Evolutionary conservation across 2,113 vertebrate genomes (phyloP).

Genomic region (Notechis scutatus): DNA sequence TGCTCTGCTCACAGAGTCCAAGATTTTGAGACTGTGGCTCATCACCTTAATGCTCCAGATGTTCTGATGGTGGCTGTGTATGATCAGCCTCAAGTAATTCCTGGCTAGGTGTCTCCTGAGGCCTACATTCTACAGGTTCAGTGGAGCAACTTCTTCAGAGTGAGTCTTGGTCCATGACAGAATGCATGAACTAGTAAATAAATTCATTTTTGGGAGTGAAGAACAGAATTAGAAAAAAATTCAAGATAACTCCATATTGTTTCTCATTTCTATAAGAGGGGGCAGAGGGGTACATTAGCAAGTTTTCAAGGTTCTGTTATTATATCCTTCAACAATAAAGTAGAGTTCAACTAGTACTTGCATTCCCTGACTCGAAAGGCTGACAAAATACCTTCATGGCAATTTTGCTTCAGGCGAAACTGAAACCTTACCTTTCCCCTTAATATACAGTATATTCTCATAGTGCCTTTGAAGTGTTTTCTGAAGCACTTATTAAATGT

Average conservation of each 20-base stretch:
- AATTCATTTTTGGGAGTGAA: not conserved
- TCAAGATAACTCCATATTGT: not conserved
- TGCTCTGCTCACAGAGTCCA: not conserved
- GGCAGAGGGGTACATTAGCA: not conserved
- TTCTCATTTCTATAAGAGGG: not conserved
- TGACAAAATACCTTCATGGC: not conserved
- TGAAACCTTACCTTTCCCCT: not conserved
- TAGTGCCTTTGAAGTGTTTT: not conserved
- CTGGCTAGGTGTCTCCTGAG: not conserved
- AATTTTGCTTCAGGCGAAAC: not conserved
- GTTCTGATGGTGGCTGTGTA: not conserved
- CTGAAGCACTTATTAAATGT: not conserved
- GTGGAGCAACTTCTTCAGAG: not conserved
- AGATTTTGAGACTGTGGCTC: not conserved
- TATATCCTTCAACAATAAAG: not conserved
- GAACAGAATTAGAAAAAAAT: not conserved
- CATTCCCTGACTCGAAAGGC: not conserved
- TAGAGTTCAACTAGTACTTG: not conserved
- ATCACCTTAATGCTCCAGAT: not conserved
- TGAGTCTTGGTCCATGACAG: not conserved
- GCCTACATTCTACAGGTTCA: not conserved
- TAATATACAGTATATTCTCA: not conserved
- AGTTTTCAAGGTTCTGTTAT: not conserved
- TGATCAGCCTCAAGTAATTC: not conserved
- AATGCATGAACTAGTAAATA: not conserved